Evolutionary conservation across 2,888 invertebrate species (phyloP).

Genomic region (Diploptera punctata): DNA sequence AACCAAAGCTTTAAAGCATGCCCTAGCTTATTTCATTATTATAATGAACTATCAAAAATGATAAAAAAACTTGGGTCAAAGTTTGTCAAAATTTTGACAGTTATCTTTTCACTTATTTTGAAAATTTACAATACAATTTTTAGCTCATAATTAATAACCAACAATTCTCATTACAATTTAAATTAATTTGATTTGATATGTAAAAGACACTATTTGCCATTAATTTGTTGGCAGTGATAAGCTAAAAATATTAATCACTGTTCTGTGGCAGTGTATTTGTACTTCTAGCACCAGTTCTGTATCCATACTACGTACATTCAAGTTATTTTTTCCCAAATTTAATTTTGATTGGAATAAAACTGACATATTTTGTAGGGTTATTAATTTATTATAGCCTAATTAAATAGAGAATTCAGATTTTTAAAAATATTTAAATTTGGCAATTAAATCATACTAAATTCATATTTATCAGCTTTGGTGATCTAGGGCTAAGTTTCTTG

Average conservation of each 20-base stretch:
- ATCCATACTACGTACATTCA: background rate
- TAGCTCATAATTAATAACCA: too few species aligned
- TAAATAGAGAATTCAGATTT: too few species aligned
- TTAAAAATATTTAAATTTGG: too few species aligned
- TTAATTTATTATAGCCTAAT: too few species aligned
- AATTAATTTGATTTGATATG: background rate
- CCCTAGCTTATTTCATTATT: background rate
- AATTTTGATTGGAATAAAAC: too few species aligned
- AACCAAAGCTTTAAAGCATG: background rate
- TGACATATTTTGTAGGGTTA: too few species aligned
- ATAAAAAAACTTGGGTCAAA: background rate
- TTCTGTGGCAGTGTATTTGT: slow-evolving; percentile 21
- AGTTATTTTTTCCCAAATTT: background rate
- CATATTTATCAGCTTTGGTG: too few species aligned
- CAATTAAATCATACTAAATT: too few species aligned
- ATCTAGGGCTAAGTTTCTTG: too few species aligned
- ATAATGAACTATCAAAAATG: background rate
- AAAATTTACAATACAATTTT: background rate
- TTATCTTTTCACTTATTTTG: background rate
- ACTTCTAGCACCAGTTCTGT: slow-evolving; percentile 1
- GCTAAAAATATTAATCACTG: slow-evolving; percentile 11
- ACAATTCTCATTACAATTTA: too few species aligned
- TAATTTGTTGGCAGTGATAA: slow-evolving; percentile 12
- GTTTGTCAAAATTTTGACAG: background rate
- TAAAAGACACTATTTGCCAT: background rate